These are phyloP conservation scores for Hymenopus coronatus DNA, from an alignment of 2,888 invertebrate genomes.

Conservation along the genomic window DNA sequence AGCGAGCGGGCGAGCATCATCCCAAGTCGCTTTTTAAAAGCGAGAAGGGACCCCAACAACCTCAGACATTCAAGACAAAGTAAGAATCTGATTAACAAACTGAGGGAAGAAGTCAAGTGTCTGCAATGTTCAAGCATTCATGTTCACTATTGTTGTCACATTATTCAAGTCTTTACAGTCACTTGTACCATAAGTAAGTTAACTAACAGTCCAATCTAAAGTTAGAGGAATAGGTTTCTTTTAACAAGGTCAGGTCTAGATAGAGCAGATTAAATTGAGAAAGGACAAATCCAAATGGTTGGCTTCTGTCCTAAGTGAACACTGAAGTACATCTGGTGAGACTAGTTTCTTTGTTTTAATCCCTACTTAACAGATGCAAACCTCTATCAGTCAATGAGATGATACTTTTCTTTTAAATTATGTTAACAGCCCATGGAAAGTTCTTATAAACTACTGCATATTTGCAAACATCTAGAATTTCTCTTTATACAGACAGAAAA, in stretches of 20 bases:
- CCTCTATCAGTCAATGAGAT: slow-evolving; percentile 36
- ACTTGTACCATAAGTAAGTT: neutral
- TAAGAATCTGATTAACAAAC: neutral
- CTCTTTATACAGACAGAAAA: slow-evolving; percentile 36
- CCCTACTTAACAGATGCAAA: slow-evolving; percentile 35
- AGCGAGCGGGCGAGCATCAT: neutral
- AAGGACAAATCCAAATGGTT: slow-evolving; percentile 26
- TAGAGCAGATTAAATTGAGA: slow-evolving; percentile 7
- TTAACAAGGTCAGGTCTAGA: slow-evolving; percentile 5
- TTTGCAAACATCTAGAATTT: slow-evolving; percentile 41
- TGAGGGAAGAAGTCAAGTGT: neutral
- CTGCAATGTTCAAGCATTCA: neutral
- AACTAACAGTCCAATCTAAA: neutral
- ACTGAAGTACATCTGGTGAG: slow-evolving; percentile 35
- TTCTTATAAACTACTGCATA: slow-evolving; percentile 41
- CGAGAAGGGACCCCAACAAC: neutral
- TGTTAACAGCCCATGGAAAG: slow-evolving; percentile 40
- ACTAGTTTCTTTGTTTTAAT: slow-evolving; percentile 25
- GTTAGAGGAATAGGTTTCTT: neutral
- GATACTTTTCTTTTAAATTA: slow-evolving; percentile 35
- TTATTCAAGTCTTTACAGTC: neutral
- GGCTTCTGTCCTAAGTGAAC: slow-evolving; percentile 34
- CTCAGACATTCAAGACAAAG: neutral
- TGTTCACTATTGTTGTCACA: neutral
- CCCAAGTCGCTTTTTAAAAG: neutral